These are phyloP conservation scores for Lagocephalus sceleratus DNA, from an alignment of 2,797 vertebrate genomes.

Conservation along the genomic window DNA sequence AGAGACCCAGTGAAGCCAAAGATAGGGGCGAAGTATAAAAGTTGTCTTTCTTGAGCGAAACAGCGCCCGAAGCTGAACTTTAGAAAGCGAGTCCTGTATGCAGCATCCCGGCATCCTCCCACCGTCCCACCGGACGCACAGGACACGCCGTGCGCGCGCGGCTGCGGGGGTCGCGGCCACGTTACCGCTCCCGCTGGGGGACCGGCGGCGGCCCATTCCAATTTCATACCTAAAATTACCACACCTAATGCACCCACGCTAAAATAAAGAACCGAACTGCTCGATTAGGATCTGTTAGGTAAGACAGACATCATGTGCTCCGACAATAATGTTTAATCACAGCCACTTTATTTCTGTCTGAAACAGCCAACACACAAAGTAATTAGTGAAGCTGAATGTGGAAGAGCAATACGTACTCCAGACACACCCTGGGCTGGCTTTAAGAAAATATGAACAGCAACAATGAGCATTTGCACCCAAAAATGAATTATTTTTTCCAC, in stretches of 20 bases:
- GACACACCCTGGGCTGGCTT: conserved; percentile 1
- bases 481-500: no score
- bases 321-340: conserved; percentile 42
- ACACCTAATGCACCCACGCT: conserved; percentile 20
- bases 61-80: no score
- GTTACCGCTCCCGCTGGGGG: background rate
- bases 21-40: no score
- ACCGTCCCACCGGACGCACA: background rate
- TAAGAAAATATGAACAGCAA: background rate
- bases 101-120: background rate
- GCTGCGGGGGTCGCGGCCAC: conserved; percentile 10
- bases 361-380: conserved; percentile 22
- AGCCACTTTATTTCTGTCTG: conserved; percentile 39
- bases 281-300: conserved; percentile 46
- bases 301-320: conserved; percentile 53
- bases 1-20: no score
- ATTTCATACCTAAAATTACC: conserved; percentile 22
- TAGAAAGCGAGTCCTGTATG: background rate
- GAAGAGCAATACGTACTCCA: conserved; percentile 14
- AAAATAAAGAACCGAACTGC: conserved; percentile 35
- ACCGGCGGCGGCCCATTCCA: conserved; percentile 13
- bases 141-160: conserved; percentile 13
- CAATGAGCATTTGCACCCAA: background rate
- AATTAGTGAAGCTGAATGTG: conserved; percentile 44
- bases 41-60: no score